Evolutionary conservation across 2,888 invertebrate species (phyloP).

Genomic region (Apotomis betuletana): DNA sequence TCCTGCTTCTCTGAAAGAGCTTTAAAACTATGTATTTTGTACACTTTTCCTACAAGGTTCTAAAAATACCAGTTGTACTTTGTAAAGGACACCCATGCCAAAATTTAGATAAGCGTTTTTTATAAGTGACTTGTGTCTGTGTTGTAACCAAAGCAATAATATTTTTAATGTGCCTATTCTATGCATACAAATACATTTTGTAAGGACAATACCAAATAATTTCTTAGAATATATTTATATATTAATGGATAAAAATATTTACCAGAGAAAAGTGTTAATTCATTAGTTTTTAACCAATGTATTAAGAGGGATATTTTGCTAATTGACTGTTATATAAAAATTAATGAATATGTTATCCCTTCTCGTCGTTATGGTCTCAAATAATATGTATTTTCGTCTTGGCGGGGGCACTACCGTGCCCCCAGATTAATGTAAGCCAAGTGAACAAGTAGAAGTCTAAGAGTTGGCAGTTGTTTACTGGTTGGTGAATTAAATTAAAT

Average conservation of each 20-base stretch:
- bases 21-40: constrained; percentile 72
- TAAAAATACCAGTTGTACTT: constrained; percentile 58
- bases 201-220: constrained; percentile 73
- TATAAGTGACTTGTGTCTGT: constrained; percentile 72
- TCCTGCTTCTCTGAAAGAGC: constrained; percentile 68
- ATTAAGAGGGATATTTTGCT: constrained; percentile 33
- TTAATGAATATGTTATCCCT: constrained; percentile 24
- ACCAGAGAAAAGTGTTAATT: constrained; percentile 33
- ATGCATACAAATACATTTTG: constrained; percentile 61
- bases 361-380: constrained; percentile 57
- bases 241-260: constrained; percentile 49
- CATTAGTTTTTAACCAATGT: constrained; percentile 26
- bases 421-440: constrained; percentile 61
- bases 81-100: constrained; percentile 73
- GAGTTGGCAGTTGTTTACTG: constrained; percentile 7
- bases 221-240: constrained; percentile 60
- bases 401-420: no score
- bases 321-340: constrained; percentile 22
- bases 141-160: constrained; percentile 83
- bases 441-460: constrained; percentile 58
- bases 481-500: constrained; percentile 1
- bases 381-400: constrained; percentile 49
- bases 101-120: constrained; percentile 75
- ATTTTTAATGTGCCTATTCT: constrained; percentile 75
- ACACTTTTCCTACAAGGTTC: constrained; percentile 64